These are phyloP conservation scores for Erithacus rubecula DNA, from an alignment of 2,797 vertebrate genomes.

Conservation along the genomic window DNA sequence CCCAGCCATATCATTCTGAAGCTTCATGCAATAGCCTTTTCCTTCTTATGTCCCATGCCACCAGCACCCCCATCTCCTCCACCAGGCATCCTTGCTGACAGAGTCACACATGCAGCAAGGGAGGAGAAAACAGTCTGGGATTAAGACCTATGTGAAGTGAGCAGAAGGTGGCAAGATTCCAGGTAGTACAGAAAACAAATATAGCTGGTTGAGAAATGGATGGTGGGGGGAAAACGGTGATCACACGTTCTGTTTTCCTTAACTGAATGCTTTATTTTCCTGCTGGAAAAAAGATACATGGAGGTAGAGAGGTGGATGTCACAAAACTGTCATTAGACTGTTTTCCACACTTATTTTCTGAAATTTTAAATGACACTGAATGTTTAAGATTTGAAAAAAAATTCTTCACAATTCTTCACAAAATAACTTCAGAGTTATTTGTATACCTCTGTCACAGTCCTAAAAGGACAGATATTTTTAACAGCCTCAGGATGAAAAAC, in stretches of 20 bases:
- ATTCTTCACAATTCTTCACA: not conserved
- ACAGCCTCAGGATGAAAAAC: slow-evolving; percentile 44
- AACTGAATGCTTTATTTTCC: slow-evolving; percentile 22
- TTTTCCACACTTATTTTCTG: slow-evolving; percentile 45
- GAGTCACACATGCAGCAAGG: not conserved
- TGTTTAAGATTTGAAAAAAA: not conserved
- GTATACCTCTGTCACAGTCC: slow-evolving; percentile 50
- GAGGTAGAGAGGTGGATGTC: slow-evolving; percentile 24
- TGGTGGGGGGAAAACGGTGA: not conserved
- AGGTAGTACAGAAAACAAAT: not conserved
- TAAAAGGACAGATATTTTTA: slow-evolving; percentile 49
- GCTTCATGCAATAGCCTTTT: not conserved
- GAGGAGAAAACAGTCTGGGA: not conserved
- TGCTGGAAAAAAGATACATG: slow-evolving; percentile 10
- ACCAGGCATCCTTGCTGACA: not conserved
- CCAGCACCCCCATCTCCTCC: not conserved
- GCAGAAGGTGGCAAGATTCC: not conserved
- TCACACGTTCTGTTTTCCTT: not conserved
- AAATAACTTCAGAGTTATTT: not conserved
- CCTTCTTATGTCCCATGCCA: not conserved
- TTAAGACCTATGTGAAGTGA: not conserved
- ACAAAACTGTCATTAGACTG: slow-evolving; percentile 47
- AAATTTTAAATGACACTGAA: slow-evolving; percentile 48
- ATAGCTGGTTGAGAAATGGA: not conserved
- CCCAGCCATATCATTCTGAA: not conserved